Conservation (phyloP, 2,113 vertebrate species). For the Phylloscopus trochiloides region DNA sequence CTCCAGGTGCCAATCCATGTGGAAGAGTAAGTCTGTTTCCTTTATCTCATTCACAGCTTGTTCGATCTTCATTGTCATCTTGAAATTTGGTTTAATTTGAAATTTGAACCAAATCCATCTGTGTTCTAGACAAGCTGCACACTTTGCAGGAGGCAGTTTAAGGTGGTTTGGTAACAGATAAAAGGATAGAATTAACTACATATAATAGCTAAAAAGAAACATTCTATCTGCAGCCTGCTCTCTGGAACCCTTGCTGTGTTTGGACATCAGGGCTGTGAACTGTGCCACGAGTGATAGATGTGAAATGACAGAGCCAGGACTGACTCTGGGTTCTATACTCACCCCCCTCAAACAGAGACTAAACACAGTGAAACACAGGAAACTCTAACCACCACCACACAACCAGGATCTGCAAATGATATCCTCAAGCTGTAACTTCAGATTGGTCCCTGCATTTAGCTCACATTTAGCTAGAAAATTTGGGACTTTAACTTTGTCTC, state of each 20-base stretch:
- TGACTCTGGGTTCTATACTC: not conserved
- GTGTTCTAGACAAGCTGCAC: not conserved
- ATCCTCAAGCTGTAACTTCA: not conserved
- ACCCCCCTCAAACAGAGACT: not conserved
- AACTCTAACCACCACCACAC: not conserved
- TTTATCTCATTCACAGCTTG: not conserved
- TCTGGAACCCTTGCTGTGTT: not conserved
- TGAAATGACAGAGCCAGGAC: not conserved
- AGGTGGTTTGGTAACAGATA: not conserved
- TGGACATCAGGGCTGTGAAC: not conserved
- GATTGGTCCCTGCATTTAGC: not conserved
- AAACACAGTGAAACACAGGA: not conserved
- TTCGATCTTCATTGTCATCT: not conserved
- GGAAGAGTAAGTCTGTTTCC: conserved; percentile 86
- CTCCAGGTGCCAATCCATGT: conserved; percentile 95
- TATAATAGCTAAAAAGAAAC: not conserved
- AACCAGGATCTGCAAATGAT: not conserved
- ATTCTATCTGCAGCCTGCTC: not conserved
- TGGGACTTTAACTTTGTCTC: not conserved
- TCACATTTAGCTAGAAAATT: not conserved
- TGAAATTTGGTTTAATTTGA: not conserved
- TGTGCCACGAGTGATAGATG: not conserved
- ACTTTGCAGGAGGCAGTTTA: not conserved
- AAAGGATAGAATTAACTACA: not conserved
- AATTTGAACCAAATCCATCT: not conserved